phyloP scores from a whole-genome alignment of 2,797 vertebrate genomes.

The Bovichtus diacanthus region DNA sequence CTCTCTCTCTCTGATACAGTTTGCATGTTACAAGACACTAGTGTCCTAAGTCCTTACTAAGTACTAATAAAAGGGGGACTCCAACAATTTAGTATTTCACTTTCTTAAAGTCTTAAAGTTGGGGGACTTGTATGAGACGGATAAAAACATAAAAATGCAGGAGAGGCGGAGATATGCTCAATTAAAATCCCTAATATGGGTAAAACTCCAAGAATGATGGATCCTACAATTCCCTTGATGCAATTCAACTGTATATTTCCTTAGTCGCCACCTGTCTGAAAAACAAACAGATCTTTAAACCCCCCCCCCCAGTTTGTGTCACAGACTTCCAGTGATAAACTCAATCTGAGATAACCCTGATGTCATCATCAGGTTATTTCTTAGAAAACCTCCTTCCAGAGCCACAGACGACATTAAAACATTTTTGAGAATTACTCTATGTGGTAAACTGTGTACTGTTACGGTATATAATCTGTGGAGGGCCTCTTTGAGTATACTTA shows the following conservation, averaged over 20 bases:
- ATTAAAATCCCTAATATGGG: not conserved
- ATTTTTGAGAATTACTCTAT: not conserved
- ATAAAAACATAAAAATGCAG: too few relatives aligned
- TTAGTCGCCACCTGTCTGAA: not conserved
- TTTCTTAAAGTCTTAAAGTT: not conserved
- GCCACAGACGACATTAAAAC: not conserved
- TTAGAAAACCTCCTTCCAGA: too few relatives aligned
- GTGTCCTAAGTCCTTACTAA: not conserved
- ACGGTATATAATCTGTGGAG: not conserved
- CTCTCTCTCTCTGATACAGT: conserved; percentile 10
- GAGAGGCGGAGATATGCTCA: not conserved
- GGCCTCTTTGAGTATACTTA: not conserved
- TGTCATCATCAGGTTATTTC: not conserved
- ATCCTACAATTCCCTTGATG: not conserved
- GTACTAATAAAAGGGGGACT: not conserved
- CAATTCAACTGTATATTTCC: not conserved
- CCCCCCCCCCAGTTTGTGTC: not conserved
- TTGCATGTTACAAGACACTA: conserved; percentile 27
- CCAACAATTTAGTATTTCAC: not conserved
- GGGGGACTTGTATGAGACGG: not conserved
- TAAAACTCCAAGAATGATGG: too few relatives aligned
- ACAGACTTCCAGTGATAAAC: not conserved
- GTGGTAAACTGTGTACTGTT: not conserved
- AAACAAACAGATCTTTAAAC: not conserved
- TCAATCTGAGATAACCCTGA: not conserved